These are phyloP conservation scores for Eleutherodactylus coqui DNA, from an alignment of 2,797 vertebrate species.

Conservation along the genomic window DNA sequence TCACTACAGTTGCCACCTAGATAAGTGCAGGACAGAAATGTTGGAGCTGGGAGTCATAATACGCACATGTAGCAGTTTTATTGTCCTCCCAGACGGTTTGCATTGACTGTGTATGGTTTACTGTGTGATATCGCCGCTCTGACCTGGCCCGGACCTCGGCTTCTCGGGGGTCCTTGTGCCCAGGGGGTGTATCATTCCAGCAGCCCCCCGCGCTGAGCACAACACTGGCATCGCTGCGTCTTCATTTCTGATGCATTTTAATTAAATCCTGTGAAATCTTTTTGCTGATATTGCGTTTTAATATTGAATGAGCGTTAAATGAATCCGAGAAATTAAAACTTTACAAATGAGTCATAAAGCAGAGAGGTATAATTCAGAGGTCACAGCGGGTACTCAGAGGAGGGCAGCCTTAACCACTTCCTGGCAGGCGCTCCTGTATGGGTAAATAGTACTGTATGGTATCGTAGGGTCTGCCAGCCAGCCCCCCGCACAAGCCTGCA, in stretches of 20 bases:
- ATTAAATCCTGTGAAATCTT: conserved; percentile 50
- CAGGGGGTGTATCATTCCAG: not conserved
- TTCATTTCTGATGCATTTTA: conserved; percentile 49
- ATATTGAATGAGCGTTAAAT: conserved; percentile 63
- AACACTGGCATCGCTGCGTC: not conserved
- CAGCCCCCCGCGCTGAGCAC: not conserved
- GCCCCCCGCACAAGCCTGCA: too few relatives aligned
- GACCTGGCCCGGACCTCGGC: not conserved
- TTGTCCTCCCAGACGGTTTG: too few relatives aligned
- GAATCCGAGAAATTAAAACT: conserved; percentile 60
- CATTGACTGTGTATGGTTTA: too few relatives aligned
- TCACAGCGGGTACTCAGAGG: not conserved
- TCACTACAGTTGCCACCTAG: too few relatives aligned
- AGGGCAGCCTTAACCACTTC: not conserved
- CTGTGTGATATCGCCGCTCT: too few relatives aligned
- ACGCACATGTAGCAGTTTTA: too few relatives aligned
- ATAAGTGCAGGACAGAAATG: not conserved
- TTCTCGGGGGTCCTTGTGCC: not conserved
- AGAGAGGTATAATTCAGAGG: conserved; percentile 39
- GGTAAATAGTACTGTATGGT: too few relatives aligned
- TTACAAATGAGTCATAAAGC: conserved; percentile 55
- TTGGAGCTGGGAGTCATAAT: too few relatives aligned
- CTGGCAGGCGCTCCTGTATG: too few relatives aligned
- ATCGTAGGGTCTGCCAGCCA: too few relatives aligned
- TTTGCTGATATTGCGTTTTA: conserved; percentile 59